Conservation (phyloP, 2,797 vertebrate genomes). For the Labeo calbasu region DNA sequence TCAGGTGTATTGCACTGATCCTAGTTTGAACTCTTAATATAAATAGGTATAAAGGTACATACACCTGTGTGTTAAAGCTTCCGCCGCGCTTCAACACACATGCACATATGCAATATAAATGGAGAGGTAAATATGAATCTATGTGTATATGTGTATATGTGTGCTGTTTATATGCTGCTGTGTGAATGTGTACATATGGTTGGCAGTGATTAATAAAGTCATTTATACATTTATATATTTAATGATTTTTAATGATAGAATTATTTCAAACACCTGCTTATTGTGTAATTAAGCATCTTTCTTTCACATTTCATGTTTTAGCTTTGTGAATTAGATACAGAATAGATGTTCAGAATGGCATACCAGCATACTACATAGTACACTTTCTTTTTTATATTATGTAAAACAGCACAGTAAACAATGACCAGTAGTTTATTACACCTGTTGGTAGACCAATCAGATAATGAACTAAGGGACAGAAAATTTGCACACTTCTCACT, state of each 20-base stretch:
- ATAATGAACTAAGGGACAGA: neutral
- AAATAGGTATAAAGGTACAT: conserved; percentile 43
- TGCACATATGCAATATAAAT: conserved; percentile 58
- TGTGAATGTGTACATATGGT: conserved; percentile 37
- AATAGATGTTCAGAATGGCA: neutral
- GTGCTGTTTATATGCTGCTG: conserved; percentile 38
- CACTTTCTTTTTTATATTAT: neutral
- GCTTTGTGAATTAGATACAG: neutral
- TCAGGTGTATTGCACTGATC: conserved; percentile 61
- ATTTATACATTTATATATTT: neutral
- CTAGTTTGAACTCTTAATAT: conserved; percentile 55
- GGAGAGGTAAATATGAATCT: conserved; percentile 50
- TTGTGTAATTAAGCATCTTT: neutral
- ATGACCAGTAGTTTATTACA: neutral
- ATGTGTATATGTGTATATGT: conserved; percentile 63
- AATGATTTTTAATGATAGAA: neutral
- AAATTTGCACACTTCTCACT: neutral
- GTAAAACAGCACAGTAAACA: neutral
- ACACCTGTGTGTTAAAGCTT: conserved; percentile 52
- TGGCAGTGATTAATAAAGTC: conserved; percentile 49
- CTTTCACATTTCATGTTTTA: neutral
- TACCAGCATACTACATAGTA: neutral
- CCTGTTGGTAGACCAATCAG: neutral
- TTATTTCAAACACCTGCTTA: neutral
- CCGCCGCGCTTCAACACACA: conserved; percentile 58